phyloP scores from a whole-genome alignment of 1,140 invertebrate species.

The Pseudomyrmex pallidus region DNA sequence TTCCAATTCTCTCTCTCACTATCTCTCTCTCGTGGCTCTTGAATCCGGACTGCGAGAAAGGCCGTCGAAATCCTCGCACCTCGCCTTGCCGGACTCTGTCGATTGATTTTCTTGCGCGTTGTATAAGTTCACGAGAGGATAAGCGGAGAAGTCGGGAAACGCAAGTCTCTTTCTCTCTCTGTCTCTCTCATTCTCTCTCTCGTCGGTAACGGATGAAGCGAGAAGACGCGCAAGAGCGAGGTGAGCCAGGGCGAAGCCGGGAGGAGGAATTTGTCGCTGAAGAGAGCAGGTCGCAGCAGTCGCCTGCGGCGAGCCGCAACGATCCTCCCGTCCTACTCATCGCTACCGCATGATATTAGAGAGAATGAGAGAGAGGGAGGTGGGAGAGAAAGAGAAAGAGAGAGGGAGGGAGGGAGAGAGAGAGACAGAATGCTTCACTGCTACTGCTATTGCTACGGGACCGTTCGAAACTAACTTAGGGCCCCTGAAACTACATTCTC shows the following conservation, averaged over 20 bases:
- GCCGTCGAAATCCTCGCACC: conserved; percentile 36
- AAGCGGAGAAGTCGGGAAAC: conserved; percentile 66
- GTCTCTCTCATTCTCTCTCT: background rate
- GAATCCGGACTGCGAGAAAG: conserved; percentile 17
- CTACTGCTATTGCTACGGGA: conserved; percentile 60
- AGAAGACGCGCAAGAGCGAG: conserved; percentile 33
- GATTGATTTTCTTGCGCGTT: conserved; percentile 82
- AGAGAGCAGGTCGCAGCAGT: conserved; percentile 81
- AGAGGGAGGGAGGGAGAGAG: conserved; percentile 44
- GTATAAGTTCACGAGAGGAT: conserved; percentile 70
- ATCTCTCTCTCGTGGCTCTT: conserved; percentile 31
- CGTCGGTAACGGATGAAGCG: conserved; percentile 9
- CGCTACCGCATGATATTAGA: conserved; percentile 65
- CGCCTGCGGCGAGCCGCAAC: conserved; percentile 82
- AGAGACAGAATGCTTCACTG: conserved; percentile 56
- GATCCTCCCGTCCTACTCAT: conserved; percentile 79
- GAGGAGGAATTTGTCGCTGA: conserved; percentile 76
- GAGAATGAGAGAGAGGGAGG: conserved; percentile 47
- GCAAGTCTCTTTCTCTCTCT: conserved; percentile 34
- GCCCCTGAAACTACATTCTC: conserved; percentile 66
- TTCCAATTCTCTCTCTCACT: background rate
- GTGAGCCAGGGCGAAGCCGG: conserved; percentile 32
- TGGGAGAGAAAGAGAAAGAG: conserved; percentile 59
- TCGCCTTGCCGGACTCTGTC: conserved; percentile 73
- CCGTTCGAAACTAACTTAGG: conserved; percentile 73